phyloP scores from a whole-genome alignment of 1,140 invertebrate species.

The Chrysomallon squamiferum region DNA sequence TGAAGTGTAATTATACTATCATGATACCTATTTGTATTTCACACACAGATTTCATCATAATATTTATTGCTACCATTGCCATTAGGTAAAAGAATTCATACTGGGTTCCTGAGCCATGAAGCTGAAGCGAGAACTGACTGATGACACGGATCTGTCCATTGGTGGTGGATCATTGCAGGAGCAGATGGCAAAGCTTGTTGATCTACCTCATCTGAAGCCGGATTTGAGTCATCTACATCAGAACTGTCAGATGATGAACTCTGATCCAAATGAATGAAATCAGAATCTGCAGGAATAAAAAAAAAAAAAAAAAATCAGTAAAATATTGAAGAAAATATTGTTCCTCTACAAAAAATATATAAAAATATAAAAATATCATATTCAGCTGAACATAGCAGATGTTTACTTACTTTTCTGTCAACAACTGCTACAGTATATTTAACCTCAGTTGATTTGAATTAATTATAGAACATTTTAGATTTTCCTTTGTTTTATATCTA shows the following conservation, averaged over 20 bases:
- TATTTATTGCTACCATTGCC: conserved; percentile 3
- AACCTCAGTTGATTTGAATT: too few species aligned
- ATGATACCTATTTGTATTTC: too few species aligned
- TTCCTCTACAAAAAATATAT: not conserved
- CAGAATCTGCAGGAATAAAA: conserved; percentile 17
- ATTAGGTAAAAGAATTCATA: not conserved
- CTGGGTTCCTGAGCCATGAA: conserved; percentile 6
- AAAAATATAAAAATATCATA: too few species aligned
- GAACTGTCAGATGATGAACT: not conserved
- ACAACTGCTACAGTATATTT: too few species aligned
- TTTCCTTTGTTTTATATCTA: too few species aligned
- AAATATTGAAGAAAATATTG: not conserved
- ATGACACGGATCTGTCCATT: not conserved
- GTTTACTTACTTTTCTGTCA: too few species aligned
- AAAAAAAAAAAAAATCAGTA: conserved; percentile 16
- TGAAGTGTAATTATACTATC: too few species aligned
- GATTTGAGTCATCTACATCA: not conserved
- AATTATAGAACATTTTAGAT: too few species aligned
- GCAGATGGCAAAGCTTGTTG: not conserved
- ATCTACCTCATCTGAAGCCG: not conserved
- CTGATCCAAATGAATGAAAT: conserved; percentile 15
- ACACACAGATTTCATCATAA: too few species aligned
- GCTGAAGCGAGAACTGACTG: conserved; percentile 9
- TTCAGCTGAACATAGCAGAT: too few species aligned
- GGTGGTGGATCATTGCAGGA: not conserved